phyloP scores from a whole-genome alignment of 1,140 invertebrate species.

The Ceratoteleas bidentatus region DNA sequence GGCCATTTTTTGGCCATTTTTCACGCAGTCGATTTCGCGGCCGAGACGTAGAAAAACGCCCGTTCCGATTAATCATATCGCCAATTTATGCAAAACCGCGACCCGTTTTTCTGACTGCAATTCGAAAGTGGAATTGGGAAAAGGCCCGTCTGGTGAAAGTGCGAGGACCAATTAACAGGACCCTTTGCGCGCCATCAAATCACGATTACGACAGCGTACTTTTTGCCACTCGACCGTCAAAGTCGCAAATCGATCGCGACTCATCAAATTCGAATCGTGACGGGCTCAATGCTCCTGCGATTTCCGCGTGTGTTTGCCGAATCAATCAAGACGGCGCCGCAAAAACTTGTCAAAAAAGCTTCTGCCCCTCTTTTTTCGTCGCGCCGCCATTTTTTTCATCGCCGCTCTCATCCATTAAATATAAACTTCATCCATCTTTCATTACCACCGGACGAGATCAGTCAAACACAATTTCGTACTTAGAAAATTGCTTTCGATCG shows the following conservation, averaged over 20 bases:
- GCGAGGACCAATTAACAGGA: no score
- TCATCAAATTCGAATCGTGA: no score
- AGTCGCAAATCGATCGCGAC: no score
- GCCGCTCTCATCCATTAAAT: slow-evolving; percentile 48
- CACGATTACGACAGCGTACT: no score
- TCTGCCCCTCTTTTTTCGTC: not conserved
- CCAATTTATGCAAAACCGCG: slow-evolving; percentile 11
- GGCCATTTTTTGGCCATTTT: no score
- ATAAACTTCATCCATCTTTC: slow-evolving; percentile 61
- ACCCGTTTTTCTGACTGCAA: not conserved
- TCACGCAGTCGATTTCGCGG: not conserved
- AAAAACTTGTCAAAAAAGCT: slow-evolving; percentile 1
- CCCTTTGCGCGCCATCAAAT: no score
- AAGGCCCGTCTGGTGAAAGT: no score
- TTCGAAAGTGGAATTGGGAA: no score
- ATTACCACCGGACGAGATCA: slow-evolving; percentile 41
- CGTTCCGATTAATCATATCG: slow-evolving; percentile 39
- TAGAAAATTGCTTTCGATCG: slow-evolving; percentile 56
- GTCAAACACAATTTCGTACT: slow-evolving; percentile 57
- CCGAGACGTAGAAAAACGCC: slow-evolving; percentile 48
- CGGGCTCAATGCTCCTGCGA: no score
- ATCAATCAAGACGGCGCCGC: slow-evolving; percentile 4
- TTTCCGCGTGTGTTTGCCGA: not conserved
- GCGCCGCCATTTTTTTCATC: slow-evolving; percentile 13
- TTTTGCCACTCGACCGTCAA: no score